A percentile compares a stretch with the other conserved stretches of the same genome.
Evolutionary conservation across 2,888 invertebrate species (phyloP).

Genomic region (Drosophila neonasuta): DNA sequence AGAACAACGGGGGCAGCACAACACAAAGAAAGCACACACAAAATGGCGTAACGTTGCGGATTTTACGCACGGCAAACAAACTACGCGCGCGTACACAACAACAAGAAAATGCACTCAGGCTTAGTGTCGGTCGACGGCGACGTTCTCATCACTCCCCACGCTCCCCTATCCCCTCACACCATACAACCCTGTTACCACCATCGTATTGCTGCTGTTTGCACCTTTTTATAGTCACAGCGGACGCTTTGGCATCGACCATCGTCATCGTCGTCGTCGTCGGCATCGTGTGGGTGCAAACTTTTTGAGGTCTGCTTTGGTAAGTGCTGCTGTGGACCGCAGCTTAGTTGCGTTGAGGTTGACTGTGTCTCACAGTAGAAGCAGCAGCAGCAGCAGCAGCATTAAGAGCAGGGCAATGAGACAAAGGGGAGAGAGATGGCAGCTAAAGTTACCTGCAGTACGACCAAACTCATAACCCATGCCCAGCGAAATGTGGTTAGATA

Average conservation of each 20-base stretch:
- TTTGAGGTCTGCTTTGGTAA: constrained; percentile 75
- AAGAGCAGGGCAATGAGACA: constrained; percentile 3
- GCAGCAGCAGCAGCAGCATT: constrained; percentile 13
- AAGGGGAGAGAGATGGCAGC: neutral
- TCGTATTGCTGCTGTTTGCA: constrained; percentile 60
- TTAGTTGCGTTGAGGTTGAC: constrained; percentile 75
- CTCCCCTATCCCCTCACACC: neutral
- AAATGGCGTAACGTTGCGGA: constrained; percentile 77
- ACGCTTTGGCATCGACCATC: constrained; percentile 40
- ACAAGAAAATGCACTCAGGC: constrained; percentile 78
- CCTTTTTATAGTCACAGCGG: constrained; percentile 62
- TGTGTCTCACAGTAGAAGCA: constrained; percentile 46
- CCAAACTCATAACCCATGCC: constrained; percentile 46
- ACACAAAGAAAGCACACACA: constrained; percentile 72
- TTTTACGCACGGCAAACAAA: constrained; percentile 77
- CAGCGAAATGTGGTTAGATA: constrained; percentile 33
- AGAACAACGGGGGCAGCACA: neutral
- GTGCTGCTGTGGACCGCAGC: constrained; percentile 75
- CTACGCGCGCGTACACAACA: constrained; percentile 76
- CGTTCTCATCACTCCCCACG: constrained; percentile 39
- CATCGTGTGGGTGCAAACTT: constrained; percentile 67
- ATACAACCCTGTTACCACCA: constrained; percentile 19
- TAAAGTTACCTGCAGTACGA: constrained; percentile 30
- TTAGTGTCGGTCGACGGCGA: constrained; percentile 66
- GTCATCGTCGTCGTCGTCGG: constrained; percentile 4